Percentiles rank a stretch among this genome's conserved stretches.
These are phyloP conservation scores for Sogatella furcifera DNA, from an alignment of 1,140 invertebrate species.

Conservation along the genomic window DNA sequence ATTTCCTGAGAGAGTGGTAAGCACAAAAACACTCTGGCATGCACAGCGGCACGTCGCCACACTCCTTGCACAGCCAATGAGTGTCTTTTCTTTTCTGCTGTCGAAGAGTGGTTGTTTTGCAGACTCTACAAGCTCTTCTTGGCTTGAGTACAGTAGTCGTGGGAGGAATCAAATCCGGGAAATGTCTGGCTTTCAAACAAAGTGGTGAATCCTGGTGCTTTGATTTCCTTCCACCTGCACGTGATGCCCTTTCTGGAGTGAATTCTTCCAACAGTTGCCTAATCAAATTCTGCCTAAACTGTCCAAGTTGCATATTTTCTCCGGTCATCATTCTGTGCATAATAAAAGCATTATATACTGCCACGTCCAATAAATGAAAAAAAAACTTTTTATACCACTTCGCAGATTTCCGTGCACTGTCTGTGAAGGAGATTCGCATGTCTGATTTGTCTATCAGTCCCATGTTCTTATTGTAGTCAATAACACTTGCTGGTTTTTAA, in stretches of 20 bases:
- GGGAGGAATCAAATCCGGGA: neutral
- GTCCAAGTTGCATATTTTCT: too few relatives aligned
- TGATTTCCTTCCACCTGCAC: neutral
- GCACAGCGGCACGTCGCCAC: constrained; percentile 4
- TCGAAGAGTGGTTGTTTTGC: neutral
- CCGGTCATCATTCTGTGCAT: too few relatives aligned
- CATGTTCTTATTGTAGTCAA: too few relatives aligned
- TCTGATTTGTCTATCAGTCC: too few relatives aligned
- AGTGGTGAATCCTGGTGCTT: neutral
- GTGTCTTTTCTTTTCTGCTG: neutral
- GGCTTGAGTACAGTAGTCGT: neutral
- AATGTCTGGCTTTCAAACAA: neutral
- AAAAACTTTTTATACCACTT: too few relatives aligned
- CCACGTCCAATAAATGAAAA: too few relatives aligned
- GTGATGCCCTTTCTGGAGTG: neutral
- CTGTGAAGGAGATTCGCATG: too few relatives aligned
- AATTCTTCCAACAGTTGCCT: too few relatives aligned
- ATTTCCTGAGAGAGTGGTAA: neutral
- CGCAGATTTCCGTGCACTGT: too few relatives aligned
- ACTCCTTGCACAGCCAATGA: neutral
- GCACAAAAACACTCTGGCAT: constrained; percentile 7
- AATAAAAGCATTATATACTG: too few relatives aligned
- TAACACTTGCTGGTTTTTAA: too few relatives aligned
- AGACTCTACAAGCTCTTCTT: neutral
- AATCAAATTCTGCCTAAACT: too few relatives aligned